Base-by-base conservation (phyloP, 2,797 vertebrate genomes). In the Oryzias dopingdopingensis region DNA sequence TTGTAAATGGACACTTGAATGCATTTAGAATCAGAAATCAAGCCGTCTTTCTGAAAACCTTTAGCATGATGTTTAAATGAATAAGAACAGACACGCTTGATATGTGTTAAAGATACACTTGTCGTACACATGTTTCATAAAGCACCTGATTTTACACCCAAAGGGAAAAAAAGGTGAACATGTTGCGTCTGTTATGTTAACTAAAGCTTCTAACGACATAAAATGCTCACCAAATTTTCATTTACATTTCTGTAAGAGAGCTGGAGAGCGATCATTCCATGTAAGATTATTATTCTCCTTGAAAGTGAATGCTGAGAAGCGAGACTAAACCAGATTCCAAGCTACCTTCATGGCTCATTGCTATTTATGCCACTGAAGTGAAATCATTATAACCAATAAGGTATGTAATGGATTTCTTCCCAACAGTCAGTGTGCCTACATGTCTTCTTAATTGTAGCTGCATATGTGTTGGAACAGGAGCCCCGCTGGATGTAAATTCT, bases 361-460 rank as follows among this genome's bases (percentile, higher is more conserved):
- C 70, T 66, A 41, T 85, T 91, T 87, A 88, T 90, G 81, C 83
- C 72, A 74, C 73, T 79, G 75, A 86, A 91, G 87, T 86, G 85
- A 88, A 90, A 90, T 92, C 89, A 92, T 92, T 92, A 91, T 85
- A 89, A 84, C 86, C 89, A 90, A 90, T 92, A 91, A 92, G 83
- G 88, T 92, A 90, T 93, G 90, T 92, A 92, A 93, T 92, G 81
- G 87, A 91, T 92, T 92, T 84, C 66, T 87, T 88, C 87, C 84
- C 74, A 76, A 69, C 74, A 81, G 75, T 85, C 80, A 77, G 80
- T 78, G 76, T 76, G 80, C 74, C 79, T 80, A 82, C 80, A 73
- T 87, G 85, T 90, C 82, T 88, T 89, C 88, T 90, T 90, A 89
- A 90, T 90, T 88, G 83, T 77, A 65, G 51, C 57, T 65, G 76